Base-by-base conservation (phyloP, 2,888 invertebrate species). In the Napeogenes sylphis region DNA sequence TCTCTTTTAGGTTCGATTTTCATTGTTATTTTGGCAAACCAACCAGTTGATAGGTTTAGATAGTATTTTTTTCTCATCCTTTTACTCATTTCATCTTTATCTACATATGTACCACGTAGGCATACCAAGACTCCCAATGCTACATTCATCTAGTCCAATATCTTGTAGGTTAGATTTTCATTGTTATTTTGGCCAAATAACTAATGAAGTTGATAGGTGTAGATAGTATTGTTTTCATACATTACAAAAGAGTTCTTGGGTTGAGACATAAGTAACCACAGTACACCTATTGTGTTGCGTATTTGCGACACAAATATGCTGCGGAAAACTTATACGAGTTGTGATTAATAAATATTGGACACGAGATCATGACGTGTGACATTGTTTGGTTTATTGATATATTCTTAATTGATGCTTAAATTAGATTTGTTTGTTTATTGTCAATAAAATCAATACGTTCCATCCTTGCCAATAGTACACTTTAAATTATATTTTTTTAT, bases 221-320 rank as follows among this genome's bases (percentile, higher is more conserved):
- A 69, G 63, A 68, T 68, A 63, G 64, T 67, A 71, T 71, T 69
- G 68, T 71, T 69, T 65, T 67, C 64, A 63, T 55, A 63, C 62
- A 65, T 73, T 68, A 71, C 71, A 70, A 70, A 71, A 72, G 67
- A 64, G 61, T 64, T 61, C 67, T 53, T 64, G 57, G 71, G 70
- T 72, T 65, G 73, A 68, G 71, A 73, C 65, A 42, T 59, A 60
- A 59, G 65, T 67, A 67, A 70, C 71, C 66, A 58, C 66, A 64
- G 61, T 61, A 55, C 62, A 65, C 59, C 70, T 69, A 70, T 72
- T 70, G 71, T 72, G 69, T 70, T 68, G 65, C 68, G 62, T 66
- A 68, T 70, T 72, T 72, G 70, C 70, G 70, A 72, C 68, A 68
- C 61, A 66, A 58, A 68, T 61, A 62, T 63, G 64, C 59, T 61